Conservation (phyloP, 2,797 vertebrate genomes). For the Bucorvus abyssinicus region DNA sequence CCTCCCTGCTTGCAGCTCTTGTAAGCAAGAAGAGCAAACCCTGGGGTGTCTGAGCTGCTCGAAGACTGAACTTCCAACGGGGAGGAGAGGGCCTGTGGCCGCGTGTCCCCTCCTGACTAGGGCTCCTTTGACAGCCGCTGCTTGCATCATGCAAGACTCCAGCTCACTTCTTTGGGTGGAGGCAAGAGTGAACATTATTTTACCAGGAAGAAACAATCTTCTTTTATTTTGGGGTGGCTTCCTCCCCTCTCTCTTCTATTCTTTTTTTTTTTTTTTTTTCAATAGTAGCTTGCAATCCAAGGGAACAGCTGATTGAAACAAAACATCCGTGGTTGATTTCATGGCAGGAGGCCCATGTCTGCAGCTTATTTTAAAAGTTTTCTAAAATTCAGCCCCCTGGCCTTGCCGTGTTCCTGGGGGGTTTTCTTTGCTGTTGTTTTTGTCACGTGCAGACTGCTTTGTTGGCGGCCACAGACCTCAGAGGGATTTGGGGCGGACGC, state of each 20-base stretch:
- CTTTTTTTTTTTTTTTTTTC: too few species aligned
- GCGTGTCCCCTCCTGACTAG: neutral
- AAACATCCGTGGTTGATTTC: neutral
- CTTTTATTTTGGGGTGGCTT: neutral
- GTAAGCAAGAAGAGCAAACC: neutral
- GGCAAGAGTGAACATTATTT: neutral
- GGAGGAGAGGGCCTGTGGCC: conserved; percentile 7
- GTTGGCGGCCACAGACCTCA: neutral
- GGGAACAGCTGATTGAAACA: neutral
- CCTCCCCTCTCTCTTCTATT: neutral
- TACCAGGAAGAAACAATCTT: neutral
- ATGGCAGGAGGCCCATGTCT: neutral
- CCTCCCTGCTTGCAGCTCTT: neutral
- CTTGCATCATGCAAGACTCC: neutral
- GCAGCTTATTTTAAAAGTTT: neutral
- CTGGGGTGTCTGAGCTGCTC: neutral
- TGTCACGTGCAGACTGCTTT: neutral
- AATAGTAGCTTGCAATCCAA: neutral
- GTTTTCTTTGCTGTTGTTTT: neutral
- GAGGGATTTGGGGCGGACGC: neutral
- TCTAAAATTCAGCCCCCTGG: neutral
- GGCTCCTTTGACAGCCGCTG: neutral
- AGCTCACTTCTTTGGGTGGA: neutral
- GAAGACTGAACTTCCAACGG: neutral
- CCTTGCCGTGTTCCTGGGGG: neutral